Conservation (phyloP, 2,797 vertebrate species). For the Sebastes elongatus region DNA sequence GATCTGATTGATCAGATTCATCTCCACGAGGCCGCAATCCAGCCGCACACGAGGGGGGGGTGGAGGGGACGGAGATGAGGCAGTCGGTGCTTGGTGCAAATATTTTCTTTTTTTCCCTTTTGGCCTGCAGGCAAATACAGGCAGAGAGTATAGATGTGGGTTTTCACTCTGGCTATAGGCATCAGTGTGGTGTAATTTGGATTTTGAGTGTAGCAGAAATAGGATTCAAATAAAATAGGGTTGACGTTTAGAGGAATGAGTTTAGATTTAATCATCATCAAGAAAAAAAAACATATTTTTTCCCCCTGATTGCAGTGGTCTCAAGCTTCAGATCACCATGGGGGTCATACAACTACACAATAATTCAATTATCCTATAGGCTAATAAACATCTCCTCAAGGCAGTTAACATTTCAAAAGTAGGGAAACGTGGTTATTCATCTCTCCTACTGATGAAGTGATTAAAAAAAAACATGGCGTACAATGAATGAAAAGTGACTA, state of each 20-base stretch:
- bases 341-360: not conserved
- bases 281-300: not conserved
- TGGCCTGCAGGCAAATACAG: constrained; percentile 20
- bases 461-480: not conserved
- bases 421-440: not conserved
- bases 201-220: not conserved
- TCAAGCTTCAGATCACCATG: not conserved
- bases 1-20: constrained; percentile 79
- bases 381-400: not conserved
- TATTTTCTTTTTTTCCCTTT: not conserved
- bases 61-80: not conserved
- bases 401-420: not conserved
- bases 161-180: not conserved
- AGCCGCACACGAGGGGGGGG: constrained; percentile 1
- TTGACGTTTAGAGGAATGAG: not conserved
- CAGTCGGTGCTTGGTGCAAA: constrained; percentile 38
- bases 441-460: not conserved
- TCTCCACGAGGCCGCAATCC: constrained; percentile 61
- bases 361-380: not conserved
- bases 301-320: not conserved
- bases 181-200: constrained; percentile 21
- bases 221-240: not conserved
- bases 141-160: not conserved
- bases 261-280: constrained; percentile 4
- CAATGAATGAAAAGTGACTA: not conserved